A percentile compares a stretch with the other conserved stretches of the same genome.
phyloP scores from a whole-genome alignment of 2,888 invertebrate species.

The Mythimna impura region DNA sequence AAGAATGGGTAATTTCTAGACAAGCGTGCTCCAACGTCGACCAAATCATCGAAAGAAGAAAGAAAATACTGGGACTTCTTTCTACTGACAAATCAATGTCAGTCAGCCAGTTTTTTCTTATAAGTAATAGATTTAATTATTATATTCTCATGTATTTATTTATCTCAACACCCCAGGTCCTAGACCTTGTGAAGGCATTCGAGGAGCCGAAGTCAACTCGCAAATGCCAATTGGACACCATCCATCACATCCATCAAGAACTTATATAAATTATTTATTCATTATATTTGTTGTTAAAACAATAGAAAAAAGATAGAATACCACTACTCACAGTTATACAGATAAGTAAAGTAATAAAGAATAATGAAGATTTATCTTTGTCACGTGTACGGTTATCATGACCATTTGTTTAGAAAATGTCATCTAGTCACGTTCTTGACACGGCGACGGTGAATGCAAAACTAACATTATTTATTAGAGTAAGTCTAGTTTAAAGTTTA shows the following conservation, averaged over 20 bases:
- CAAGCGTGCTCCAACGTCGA: no score
- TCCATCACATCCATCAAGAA: not conserved
- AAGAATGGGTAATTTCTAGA: no score
- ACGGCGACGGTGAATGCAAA: constrained; percentile 18
- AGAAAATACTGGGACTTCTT: no score
- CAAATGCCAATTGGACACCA: no score
- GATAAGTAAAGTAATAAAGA: constrained; percentile 46
- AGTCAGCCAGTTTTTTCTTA: no score
- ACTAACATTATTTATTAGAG: constrained; percentile 20
- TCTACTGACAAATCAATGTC: no score
- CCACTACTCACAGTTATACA: not conserved
- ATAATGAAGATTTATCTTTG: constrained; percentile 43
- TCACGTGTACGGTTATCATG: constrained; percentile 51
- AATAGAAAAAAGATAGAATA: constrained; percentile 15
- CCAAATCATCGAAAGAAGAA: no score
- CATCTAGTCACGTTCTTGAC: constrained; percentile 49
- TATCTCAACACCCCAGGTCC: no score
- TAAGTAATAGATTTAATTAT: no score
- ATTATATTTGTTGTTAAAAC: not conserved
- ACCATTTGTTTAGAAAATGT: constrained; percentile 32
- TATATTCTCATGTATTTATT: no score
- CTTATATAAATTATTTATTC: not conserved
- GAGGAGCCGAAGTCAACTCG: no score
- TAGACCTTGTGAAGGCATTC: no score
- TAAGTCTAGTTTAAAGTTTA: not conserved